Base-by-base conservation (phyloP, 2,113 vertebrate genomes). In the Isurus oxyrinchus region DNA sequence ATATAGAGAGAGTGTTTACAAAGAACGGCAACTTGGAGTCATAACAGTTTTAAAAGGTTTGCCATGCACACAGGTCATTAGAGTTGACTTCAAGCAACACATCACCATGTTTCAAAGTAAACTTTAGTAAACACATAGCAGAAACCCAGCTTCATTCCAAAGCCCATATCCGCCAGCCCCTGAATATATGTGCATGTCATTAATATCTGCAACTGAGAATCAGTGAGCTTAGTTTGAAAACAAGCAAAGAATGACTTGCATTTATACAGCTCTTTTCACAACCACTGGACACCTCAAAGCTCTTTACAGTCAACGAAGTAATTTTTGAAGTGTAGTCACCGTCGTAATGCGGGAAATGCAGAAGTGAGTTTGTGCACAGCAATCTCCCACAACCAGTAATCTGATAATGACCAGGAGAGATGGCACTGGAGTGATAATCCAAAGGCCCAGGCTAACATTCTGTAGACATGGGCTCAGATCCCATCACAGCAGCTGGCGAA, bases 11-110 rank as follows among this genome's bases (percentile, higher is more conserved):
- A 3, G 55, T 91, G 57, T 91, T 91, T 91, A 59, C 88, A 59
- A 91, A 35, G 61, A 11, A 61, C 44, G 25, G 27, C 13, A 61
- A 49, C 44, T 27, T 69, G 31, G 63, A 95, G n/a, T 27, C 40
- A 44, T 49, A 95, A 66, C 93, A 95, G 61, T 95, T 69, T 69
- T 44, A 40, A 95, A 66, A 69, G 2, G n/a, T 95, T 67, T 69
- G 35, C 57, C 59, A 23, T 40, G 59, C 91, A 94, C 49, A 66
- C 44, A 23, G 44, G 16, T 13, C n/a, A 27, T 95, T 67, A 44
- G 61, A 44, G 35, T 94, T 67, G 35, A 94, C 93, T 94, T 95
- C 93, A 95, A 95, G 53, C 61, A 95, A 23, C 93, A 69, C 63
- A 53, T 44, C 57, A 44, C 21, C 91, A 40, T 44, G 61, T 16